A percentile compares a stretch with the other conserved stretches of the same genome.
These are phyloP conservation scores for Leptonema lineaticorne DNA, from an alignment of 1,140 invertebrate species.

Conservation along the genomic window DNA sequence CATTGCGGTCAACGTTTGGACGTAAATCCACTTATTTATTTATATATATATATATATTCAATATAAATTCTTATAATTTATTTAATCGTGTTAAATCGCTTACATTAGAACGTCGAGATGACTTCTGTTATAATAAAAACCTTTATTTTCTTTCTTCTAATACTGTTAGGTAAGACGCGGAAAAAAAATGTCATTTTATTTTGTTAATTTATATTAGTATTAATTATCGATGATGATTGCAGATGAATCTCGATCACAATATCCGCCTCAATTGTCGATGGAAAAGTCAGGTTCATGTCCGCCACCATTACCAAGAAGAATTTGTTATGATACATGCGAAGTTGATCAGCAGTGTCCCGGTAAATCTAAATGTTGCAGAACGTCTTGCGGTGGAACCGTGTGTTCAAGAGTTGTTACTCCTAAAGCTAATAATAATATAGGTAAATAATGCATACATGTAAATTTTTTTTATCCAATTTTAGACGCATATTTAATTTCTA, in stretches of 20 bases:
- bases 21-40: too few relatives aligned
- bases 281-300: conserved; percentile 31
- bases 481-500: background rate
- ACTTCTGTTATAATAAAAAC: too few relatives aligned
- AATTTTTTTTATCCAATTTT: background rate
- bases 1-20: too few relatives aligned
- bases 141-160: too few relatives aligned
- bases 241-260: background rate
- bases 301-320: conserved; percentile 19
- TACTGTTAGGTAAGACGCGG: too few relatives aligned
- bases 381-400: conserved; percentile 51
- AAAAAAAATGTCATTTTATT: too few relatives aligned
- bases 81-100: too few relatives aligned
- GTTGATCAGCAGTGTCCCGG: conserved; percentile 32
- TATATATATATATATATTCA: too few relatives aligned
- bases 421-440: conserved; percentile 1
- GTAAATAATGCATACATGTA: background rate
- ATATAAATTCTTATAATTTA: too few relatives aligned
- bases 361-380: conserved; percentile 47
- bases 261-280: background rate
- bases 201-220: background rate
- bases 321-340: conserved; percentile 30
- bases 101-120: too few relatives aligned
- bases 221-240: background rate
- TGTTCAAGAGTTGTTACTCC: conserved; percentile 51